Base-by-base conservation (phyloP, 2,888 invertebrate genomes). In the Melanophora roralis region DNA sequence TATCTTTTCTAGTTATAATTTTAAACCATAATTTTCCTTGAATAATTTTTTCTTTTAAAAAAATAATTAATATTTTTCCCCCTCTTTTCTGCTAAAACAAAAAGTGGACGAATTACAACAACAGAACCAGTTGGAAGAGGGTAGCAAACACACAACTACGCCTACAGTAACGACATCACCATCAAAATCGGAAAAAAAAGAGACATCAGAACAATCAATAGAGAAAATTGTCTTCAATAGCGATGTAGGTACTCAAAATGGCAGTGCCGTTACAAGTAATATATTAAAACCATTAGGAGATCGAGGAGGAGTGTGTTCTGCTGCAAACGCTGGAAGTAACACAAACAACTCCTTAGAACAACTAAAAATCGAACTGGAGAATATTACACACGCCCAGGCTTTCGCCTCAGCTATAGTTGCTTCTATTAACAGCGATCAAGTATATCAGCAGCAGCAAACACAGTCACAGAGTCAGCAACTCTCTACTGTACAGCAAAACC, bases 281-380 rank as follows among this genome's bases (percentile, higher is more conserved):
- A 11, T 11, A 16, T 9, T 16, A 4, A 68, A 75, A 32, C 32
- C 45, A 9, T 14, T 51, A 40, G 14, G 21, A n/a, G 53, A n/a
- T n/a, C n/a, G 27, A 3, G 27, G 32, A 7, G 59, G 16, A 69
- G 38, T 3, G 49, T 55, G 21, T 71, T 75, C 78, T 60, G 53
- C 60, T 6, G n/a, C 57, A 19, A 78, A 60, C 21, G 55, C 76
- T 9, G 38, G 53, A 57, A 53, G 77, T 75, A 83, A 83, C 47
- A 68, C 82, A 81, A 91, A 91, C 53, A 91, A 91, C 76, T 92
- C 92, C 0, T 85, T 92, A 43, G 92, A 92, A 80, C 92, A 92
- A 82, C 85, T 92, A 2, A 92, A 92, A 86, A 92, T 92, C 71
- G 92, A 92, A 71, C 85, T 92, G 40, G 92, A 92, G 81, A 92